phyloP scores from a whole-genome alignment of 2,797 vertebrate species.

The Acestrorhynchus altus region DNA sequence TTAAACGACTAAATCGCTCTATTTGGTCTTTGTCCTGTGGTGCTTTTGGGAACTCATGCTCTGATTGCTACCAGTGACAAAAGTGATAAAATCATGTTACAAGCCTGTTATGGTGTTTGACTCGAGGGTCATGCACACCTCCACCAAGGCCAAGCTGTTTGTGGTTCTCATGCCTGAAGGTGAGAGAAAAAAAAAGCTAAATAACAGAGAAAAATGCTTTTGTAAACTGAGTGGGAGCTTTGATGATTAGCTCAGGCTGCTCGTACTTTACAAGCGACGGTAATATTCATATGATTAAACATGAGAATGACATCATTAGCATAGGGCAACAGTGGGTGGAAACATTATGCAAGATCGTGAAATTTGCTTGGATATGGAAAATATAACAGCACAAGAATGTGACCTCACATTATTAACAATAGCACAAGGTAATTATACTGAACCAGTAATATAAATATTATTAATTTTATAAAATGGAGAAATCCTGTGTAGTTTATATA shows the following conservation, averaged over 20 bases:
- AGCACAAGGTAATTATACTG: constrained; percentile 20
- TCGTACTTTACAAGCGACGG: constrained; percentile 18
- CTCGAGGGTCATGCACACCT: not conserved
- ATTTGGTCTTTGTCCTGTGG: not conserved
- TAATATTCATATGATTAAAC: constrained; percentile 22
- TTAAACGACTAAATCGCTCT: not conserved
- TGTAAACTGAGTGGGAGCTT: constrained; percentile 3
- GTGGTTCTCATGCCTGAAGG: not conserved
- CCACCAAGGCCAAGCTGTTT: constrained; percentile 1
- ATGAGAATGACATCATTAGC: constrained; percentile 38
- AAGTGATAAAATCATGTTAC: not conserved
- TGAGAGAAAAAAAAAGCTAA: not conserved
- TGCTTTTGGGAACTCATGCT: not conserved
- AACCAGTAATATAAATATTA: not conserved
- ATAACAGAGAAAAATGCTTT: not conserved
- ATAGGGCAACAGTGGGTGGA: constrained; percentile 38
- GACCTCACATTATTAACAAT: constrained; percentile 23
- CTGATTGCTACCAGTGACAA: not conserved
- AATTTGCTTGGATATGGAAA: constrained; percentile 7
- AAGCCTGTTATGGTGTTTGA: constrained; percentile 14
- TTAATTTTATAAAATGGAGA: no score
- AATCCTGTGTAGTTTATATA: no score
- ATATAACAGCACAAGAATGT: constrained; percentile 9
- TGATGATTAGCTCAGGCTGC: constrained; percentile 28
- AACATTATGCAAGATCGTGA: constrained; percentile 33